Evolutionary conservation across 2,888 invertebrate genomes (phyloP).

Genomic region (Alcis repandata): DNA sequence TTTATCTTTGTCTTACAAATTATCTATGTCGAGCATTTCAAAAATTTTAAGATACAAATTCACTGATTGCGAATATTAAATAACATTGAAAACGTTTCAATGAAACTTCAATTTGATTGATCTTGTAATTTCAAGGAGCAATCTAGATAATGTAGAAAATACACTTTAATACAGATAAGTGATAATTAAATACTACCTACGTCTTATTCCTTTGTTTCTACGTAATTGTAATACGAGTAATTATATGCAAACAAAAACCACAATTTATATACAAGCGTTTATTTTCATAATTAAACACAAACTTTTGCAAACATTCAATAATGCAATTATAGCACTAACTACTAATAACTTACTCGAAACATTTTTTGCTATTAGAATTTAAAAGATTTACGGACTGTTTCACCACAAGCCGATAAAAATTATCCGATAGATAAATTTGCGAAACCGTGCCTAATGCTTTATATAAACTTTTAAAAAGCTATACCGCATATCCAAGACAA

Average conservation of each 20-base stretch:
- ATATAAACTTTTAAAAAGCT: constrained; percentile 12
- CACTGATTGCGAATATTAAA: too few relatives aligned
- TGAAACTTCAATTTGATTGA: too few relatives aligned
- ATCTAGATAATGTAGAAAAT: too few relatives aligned
- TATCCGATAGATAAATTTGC: neutral
- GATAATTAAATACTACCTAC: too few relatives aligned
- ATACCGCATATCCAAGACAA: neutral
- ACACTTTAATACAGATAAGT: too few relatives aligned
- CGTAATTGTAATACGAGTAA: neutral
- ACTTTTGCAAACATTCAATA: constrained; percentile 83
- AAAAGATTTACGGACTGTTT: constrained; percentile 48
- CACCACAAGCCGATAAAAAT: constrained; percentile 37
- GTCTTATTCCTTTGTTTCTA: too few relatives aligned
- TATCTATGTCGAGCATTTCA: too few relatives aligned
- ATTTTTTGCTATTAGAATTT: constrained; percentile 73
- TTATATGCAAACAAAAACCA: constrained; percentile 28
- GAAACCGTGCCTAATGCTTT: neutral
- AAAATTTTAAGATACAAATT: too few relatives aligned
- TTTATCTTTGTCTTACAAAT: too few relatives aligned
- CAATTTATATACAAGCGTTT: constrained; percentile 83
- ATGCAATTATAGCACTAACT: constrained; percentile 84
- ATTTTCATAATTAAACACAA: constrained; percentile 85
- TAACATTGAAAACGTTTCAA: too few relatives aligned
- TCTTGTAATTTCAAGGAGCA: too few relatives aligned
- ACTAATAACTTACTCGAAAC: constrained; percentile 77